Percentiles rank a stretch among this genome's conserved stretches.
These are phyloP conservation scores for Ammodytes marinus DNA, from an alignment of 2,113 vertebrate species.

Conservation along the genomic window DNA sequence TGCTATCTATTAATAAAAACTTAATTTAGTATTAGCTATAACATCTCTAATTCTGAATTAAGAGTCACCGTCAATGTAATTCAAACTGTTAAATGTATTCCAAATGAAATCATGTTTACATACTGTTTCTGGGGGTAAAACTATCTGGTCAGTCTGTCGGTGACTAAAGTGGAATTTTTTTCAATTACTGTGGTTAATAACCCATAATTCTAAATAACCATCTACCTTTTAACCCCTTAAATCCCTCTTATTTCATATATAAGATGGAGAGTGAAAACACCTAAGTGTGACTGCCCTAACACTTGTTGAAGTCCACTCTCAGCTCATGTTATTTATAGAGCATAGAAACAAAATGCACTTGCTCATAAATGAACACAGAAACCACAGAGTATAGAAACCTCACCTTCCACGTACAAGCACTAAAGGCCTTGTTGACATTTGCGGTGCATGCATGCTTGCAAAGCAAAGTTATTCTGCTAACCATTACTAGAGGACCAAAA, in stretches of 20 bases:
- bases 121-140: not conserved
- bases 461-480: not conserved
- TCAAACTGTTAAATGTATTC: no score
- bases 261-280: not conserved
- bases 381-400: not conserved
- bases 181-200: not conserved
- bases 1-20: no score
- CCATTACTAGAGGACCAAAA: not conserved
- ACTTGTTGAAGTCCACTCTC: not conserved
- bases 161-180: not conserved
- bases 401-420: no score
- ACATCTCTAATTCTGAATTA: no score
- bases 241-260: not conserved
- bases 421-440: conserved; percentile 4
- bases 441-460: not conserved
- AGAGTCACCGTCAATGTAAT: no score
- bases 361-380: not conserved
- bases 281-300: not conserved
- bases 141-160: not conserved
- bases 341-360: not conserved
- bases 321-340: not conserved
- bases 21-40: no score
- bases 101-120: not conserved
- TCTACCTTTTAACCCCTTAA: not conserved
- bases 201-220: not conserved